Conservation (phyloP, 1,140 invertebrate genomes). For the Archivesica marissinica region DNA sequence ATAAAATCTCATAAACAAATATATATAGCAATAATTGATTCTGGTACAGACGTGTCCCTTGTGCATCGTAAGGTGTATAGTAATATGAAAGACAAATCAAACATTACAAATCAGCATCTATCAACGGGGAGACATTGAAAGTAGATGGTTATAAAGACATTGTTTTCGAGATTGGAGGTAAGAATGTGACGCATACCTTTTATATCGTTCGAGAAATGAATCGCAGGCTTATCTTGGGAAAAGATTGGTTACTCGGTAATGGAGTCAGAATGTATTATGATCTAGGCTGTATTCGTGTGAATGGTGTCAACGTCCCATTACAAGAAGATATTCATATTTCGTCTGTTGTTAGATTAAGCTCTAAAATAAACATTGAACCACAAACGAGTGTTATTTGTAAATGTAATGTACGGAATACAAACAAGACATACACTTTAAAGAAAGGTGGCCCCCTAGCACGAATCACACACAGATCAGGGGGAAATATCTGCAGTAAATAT, state of each 20-base stretch:
- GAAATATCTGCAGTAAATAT: neutral
- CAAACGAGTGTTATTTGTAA: neutral
- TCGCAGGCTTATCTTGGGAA: neutral
- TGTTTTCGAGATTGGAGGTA: conserved; percentile 38
- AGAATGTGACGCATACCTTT: conserved; percentile 15
- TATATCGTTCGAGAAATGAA: neutral
- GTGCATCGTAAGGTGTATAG: conserved; percentile 46
- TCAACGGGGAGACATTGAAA: conserved; percentile 11
- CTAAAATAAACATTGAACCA: neutral
- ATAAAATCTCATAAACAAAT: conserved; percentile 51
- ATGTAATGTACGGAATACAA: neutral
- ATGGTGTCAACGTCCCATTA: neutral
- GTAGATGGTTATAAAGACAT: conserved; percentile 18
- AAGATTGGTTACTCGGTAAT: neutral
- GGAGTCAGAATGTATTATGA: neutral
- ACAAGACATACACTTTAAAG: neutral
- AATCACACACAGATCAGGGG: neutral
- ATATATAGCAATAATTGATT: conserved; percentile 43
- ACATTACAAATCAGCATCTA: conserved; percentile 1
- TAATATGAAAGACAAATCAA: neutral
- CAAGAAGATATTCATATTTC: conserved; percentile 8
- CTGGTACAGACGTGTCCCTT: conserved; percentile 29
- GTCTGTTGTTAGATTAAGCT: neutral
- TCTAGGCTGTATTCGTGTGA: neutral
- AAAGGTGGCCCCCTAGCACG: neutral